Conservation (phyloP, 2,888 invertebrate genomes). For the Dolomedes plantarius region DNA sequence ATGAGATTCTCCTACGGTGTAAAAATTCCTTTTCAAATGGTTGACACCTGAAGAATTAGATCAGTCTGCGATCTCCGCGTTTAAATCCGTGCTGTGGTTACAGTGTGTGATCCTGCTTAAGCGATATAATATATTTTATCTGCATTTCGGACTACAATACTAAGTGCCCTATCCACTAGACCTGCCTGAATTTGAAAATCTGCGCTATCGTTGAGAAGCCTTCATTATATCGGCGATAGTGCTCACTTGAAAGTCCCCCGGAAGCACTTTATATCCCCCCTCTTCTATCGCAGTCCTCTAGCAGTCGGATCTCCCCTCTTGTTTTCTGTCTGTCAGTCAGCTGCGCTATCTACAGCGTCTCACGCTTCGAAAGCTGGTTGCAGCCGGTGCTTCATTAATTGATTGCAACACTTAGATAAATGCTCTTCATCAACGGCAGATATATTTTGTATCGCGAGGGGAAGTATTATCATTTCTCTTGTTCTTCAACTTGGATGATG, state of each 20-base stretch:
- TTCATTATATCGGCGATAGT: not conserved
- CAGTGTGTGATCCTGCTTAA: no score
- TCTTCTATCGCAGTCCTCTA: not conserved
- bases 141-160: no score
- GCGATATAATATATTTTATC: no score
- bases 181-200: not conserved
- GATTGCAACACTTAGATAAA: conserved; percentile 12
- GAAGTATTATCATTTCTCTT: not conserved
- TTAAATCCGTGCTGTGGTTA: no score
- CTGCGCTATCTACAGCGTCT: conserved; percentile 7
- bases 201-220: not conserved
- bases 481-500: not conserved
- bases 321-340: not conserved
- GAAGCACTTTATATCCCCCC: not conserved
- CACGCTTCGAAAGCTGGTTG: conserved; percentile 10
- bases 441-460: not conserved
- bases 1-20: no score
- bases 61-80: no score
- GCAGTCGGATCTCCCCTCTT: not conserved
- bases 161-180: no score
- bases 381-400: conserved; percentile 16
- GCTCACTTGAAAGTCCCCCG: conserved; percentile 1
- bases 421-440: not conserved
- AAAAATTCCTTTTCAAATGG: no score
- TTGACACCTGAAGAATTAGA: no score